Base-by-base conservation (phyloP, 2,888 invertebrate species). In the Lissocephala sabroskyi region DNA sequence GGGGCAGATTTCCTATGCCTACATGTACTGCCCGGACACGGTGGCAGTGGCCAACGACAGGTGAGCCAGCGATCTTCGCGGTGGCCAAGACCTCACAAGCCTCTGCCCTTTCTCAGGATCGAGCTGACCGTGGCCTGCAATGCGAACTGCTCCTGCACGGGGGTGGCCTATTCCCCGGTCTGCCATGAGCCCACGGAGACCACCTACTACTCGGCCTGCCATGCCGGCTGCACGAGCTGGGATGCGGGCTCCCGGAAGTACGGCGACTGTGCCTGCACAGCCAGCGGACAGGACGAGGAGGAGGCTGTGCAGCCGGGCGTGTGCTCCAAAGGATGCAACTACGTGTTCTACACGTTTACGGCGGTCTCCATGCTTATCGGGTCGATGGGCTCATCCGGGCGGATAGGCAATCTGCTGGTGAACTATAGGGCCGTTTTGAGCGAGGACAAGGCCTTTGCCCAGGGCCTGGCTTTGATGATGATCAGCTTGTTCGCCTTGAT, bases 121-220 rank as follows among this genome's bases (percentile, higher is more conserved):
- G 86, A 88, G 61, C 76, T 89, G 30, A 86, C 85, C 1, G 79
- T 82, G 1, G 54, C 65, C 0, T 91, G 91, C 77, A 91, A 91
- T 79, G 49, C 61, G 1, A 86, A 86, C 41, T 91, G 91, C 77
- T 85, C 85, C 26, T 91, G 91, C 75, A 85, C 85, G 2, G 82
- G 84, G 13, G 84, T 88, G 4, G 87, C 87, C 54, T 91, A 89
- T 79, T 86, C 88, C 2, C 91, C 91, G 0, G 88, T 91, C 0
- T 91, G 91, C 64, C 87, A 88, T 57, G 85, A 85, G 32, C 81
- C 86, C 10, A 86, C 85, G 0, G 85, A 82, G 43, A 86, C 86
- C 10, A 89, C 90, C 1, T 92, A 86, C 68, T 92, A 89, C 80
- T 91, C 91, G 0, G 88, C 92, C 0, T 92, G 92, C 64, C 91